phyloP scores from a whole-genome alignment of 1,140 invertebrate genomes.

The Anthonomus grandis region DNA sequence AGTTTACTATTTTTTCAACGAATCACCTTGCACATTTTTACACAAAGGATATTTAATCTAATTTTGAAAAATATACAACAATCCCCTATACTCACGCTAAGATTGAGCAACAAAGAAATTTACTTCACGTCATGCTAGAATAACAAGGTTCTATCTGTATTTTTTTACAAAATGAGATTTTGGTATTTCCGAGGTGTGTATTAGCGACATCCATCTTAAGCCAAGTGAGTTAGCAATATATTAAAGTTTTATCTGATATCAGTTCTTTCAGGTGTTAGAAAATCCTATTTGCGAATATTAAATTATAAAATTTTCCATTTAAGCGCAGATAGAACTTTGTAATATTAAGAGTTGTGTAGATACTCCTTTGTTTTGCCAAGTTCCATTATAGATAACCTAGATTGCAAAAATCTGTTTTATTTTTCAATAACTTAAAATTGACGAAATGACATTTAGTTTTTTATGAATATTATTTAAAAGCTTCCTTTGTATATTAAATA shows the following conservation, averaged over 20 bases:
- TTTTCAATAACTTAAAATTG: too few species aligned
- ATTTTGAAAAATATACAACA: too few species aligned
- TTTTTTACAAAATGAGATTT: background rate
- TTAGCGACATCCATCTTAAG: background rate
- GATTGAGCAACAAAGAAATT: too few species aligned
- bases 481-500: too few species aligned
- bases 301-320: background rate
- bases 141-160: background rate
- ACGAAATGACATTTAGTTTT: too few species aligned
- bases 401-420: too few species aligned
- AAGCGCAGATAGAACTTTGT: background rate
- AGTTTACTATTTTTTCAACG: too few species aligned
- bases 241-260: background rate
- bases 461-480: too few species aligned
- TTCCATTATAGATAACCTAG: background rate
- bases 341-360: background rate
- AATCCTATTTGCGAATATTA: background rate
- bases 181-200: background rate
- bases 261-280: too few species aligned
- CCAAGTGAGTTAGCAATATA: background rate
- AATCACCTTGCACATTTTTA: too few species aligned
- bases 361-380: background rate
- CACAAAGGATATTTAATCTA: too few species aligned
- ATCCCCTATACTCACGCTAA: too few species aligned
- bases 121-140: background rate